Evolutionary conservation across 2,797 vertebrate genomes (phyloP).

Genomic region (Lepilemur septentrionalis): DNA sequence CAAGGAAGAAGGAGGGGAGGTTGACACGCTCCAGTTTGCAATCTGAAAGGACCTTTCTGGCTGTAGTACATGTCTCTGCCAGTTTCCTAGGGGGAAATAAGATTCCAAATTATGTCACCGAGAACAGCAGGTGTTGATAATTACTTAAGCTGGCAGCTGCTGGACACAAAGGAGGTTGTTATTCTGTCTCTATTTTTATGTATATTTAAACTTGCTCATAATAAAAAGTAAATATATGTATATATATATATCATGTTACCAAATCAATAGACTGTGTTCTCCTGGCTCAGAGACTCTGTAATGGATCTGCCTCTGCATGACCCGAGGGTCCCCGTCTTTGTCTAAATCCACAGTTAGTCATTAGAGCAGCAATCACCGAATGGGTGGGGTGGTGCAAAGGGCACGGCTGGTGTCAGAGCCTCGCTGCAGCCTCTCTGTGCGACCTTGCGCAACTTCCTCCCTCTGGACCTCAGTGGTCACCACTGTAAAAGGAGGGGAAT

Average conservation of each 20-base stretch:
- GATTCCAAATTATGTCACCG: not conserved
- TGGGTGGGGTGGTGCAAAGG: not conserved
- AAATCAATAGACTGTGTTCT: not conserved
- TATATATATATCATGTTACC: not conserved
- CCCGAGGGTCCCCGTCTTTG: not conserved
- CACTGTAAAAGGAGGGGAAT: not conserved
- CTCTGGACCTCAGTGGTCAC: not conserved
- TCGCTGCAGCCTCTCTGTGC: not conserved
- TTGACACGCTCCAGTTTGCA: not conserved
- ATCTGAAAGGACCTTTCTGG: not conserved
- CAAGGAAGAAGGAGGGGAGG: not conserved
- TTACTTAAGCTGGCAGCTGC: not conserved
- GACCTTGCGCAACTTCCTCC: not conserved
- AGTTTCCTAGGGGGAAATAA: not conserved
- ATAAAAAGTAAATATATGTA: not conserved
- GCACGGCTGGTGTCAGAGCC: not conserved
- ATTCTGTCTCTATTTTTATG: not conserved
- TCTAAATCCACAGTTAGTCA: constrained; percentile 40
- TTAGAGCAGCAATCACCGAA: not conserved
- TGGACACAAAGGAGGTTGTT: not conserved
- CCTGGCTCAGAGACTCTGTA: not conserved
- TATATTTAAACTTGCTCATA: not conserved
- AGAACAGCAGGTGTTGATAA: not conserved
- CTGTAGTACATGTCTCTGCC: not conserved
- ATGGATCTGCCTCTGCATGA: not conserved